Evolutionary conservation across 2,113 vertebrate genomes (phyloP), one percentile per base, ranked within the genome.

Genomic region (Chlamydotis undulata): DNA sequence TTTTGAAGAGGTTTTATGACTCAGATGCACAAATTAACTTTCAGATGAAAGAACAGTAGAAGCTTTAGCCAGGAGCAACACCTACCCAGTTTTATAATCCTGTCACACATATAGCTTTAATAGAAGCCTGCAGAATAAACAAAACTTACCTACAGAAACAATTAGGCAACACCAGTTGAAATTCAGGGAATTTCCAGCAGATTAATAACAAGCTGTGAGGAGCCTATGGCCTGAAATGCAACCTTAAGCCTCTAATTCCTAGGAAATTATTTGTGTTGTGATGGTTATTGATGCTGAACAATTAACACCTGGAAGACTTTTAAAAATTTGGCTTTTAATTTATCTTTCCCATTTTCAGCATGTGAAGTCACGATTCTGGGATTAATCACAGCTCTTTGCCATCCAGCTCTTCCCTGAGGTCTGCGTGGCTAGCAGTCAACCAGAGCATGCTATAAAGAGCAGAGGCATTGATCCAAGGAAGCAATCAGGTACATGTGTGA

Each of bases 1-100:
- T 92, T 96, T 93, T 91, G 83, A 95, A 80, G 84, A 90, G 68
- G 69, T 86, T 85, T 89, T 93, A 90, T 94, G 95, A 95, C 78
- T 94, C 95, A 88, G 74, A 69, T 45, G 57, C 52, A 91, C 77
- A 89, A 91, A 93, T 94, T 94, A 91, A 75, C 75, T 86, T 94
- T 31, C 71, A 90, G 86, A 89, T 94, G 60, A 84, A 90, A 93
- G 41, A 65, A 73, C 26, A 93, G 61, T 28, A 63, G 83, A 93
- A 94, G 87, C 70, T 91, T 80, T 89, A 94, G 92, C 82, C 73
- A 90, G 84, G 67, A 96, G 94, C 91, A 92, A 96, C 74, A 84
- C 73, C 89, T 90, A 91, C 77, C 43, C 15, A 24, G 43, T 81
- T 94, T 95, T 59, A 85, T 86, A 83, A 86, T 49, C 43, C 65